Evolutionary conservation across 2,113 vertebrate genomes (phyloP), one percentile per base, ranked within the genome.

Genomic region (Carollia perspicillata): DNA sequence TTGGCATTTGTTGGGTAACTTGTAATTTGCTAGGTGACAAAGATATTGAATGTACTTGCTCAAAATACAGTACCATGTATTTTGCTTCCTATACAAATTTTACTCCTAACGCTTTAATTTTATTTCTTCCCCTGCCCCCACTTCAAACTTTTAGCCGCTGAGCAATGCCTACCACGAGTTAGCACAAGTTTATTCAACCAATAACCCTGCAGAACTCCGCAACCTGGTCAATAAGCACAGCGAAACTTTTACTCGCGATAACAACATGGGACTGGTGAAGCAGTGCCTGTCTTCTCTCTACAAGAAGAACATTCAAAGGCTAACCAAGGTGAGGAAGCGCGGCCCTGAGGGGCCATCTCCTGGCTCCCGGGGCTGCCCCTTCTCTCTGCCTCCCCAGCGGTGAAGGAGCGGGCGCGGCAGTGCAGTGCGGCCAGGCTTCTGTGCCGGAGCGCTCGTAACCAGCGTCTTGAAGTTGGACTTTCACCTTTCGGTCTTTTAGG

Each of bases 301-400:
- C 98, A 99, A 99, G 98, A 99, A 99, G 98, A 99, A 99, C 97
- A 99, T 99, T 96, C 99, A 99, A 98, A 99, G 99, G 98, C 98
- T 99, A 98, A 99, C 99, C 89, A 99, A 99, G 99, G 99, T 99
- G 97, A 97, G 98, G 16, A 2, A 11, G 47, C 0, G 4, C 55
- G 16, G 10, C 66, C n/a, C 77, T 20, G 17, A 30, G 3, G 28
- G 2, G 2, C 13, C 28, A 4, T 40, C 51, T 78, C 47, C 78
- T 33, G 44, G 7, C 58, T 44, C 42, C 37, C 1, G 0, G 42
- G 20, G 1, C 12, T 9, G 40, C 28, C 30, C 42, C 23, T 60
- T 66, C n/a, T 53, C 23, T 37, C 2, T 33, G 7, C 68, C 66
- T 75, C 47, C n/a, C 79, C 3, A 4, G 16, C n/a, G 69, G 51